These are phyloP conservation scores for Fragum fragum DNA, from an alignment of 2,888 invertebrate genomes.

Conservation along the genomic window DNA sequence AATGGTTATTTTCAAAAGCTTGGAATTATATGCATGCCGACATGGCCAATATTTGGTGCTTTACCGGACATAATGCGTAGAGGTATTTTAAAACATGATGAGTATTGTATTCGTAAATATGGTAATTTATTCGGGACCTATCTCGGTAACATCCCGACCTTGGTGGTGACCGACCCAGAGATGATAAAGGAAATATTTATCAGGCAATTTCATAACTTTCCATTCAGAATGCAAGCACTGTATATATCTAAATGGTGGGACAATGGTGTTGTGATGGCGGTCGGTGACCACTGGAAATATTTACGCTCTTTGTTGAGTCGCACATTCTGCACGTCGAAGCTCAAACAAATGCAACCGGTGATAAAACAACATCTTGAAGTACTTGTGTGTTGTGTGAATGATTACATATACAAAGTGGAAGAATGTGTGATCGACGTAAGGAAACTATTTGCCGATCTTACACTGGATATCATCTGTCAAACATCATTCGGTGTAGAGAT, in stretches of 20 bases:
- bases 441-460: constrained; percentile 58
- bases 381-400: constrained; percentile 31
- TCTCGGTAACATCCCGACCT: constrained; percentile 58
- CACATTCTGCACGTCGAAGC: constrained; percentile 62
- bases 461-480: constrained; percentile 70
- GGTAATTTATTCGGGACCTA: constrained; percentile 54
- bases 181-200: constrained; percentile 68
- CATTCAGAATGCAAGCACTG: constrained; percentile 55
- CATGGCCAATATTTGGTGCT: constrained; percentile 47
- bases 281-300: constrained; percentile 69
- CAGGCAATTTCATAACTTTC: constrained; percentile 66
- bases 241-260: constrained; percentile 58
- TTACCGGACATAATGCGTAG: constrained; percentile 38
- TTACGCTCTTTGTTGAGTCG: constrained; percentile 61
- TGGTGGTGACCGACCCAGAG: constrained; percentile 65
- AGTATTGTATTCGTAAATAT: constrained; percentile 34
- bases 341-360: constrained; percentile 58
- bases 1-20: constrained; percentile 18
- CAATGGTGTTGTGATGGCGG: constrained; percentile 49
- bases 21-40: constrained; percentile 31
- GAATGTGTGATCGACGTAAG: constrained; percentile 44
- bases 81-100: constrained; percentile 52
- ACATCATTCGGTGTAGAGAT: constrained; percentile 72
- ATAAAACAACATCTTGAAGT: constrained; percentile 37
- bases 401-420: constrained; percentile 4